Evolutionary conservation across 2,888 invertebrate species (phyloP).

Genomic region (Tuta absoluta): DNA sequence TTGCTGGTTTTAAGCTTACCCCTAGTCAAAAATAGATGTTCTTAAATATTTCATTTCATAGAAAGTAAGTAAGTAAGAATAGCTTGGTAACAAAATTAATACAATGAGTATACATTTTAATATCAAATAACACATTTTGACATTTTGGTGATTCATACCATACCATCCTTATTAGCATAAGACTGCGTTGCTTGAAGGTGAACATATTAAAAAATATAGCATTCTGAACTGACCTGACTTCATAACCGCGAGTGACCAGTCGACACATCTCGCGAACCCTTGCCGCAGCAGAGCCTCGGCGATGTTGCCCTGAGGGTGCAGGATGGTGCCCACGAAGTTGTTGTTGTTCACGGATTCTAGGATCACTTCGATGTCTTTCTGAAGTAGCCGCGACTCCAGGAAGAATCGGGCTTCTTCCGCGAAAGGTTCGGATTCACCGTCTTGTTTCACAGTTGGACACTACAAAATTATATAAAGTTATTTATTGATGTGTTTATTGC

Average conservation of each 20-base stretch:
- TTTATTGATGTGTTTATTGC: background rate
- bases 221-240: slow-evolving; percentile 58
- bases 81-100: no score
- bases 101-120: no score
- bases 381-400: slow-evolving; percentile 94
- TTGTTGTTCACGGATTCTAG: slow-evolving; percentile 96
- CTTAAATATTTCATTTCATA: no score
- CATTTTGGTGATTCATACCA: no score
- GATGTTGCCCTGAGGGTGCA: slow-evolving; percentile 96
- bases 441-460: slow-evolving; percentile 91
- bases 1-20: no score
- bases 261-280: slow-evolving; percentile 93
- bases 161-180: no score
- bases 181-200: no score
- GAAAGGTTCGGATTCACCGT: slow-evolving; percentile 85
- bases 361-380: slow-evolving; percentile 93
- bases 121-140: no score
- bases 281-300: slow-evolving; percentile 94
- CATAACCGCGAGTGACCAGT: slow-evolving; percentile 76
- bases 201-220: no score
- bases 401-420: slow-evolving; percentile 96
- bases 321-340: slow-evolving; percentile 95
- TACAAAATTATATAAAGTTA: slow-evolving; percentile 45
- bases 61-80: no score
- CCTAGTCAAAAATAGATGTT: no score